Evolutionary conservation across 2,113 vertebrate genomes (phyloP), one percentile per base, ranked within the genome.

Genomic region (Struthidea cinerea): DNA sequence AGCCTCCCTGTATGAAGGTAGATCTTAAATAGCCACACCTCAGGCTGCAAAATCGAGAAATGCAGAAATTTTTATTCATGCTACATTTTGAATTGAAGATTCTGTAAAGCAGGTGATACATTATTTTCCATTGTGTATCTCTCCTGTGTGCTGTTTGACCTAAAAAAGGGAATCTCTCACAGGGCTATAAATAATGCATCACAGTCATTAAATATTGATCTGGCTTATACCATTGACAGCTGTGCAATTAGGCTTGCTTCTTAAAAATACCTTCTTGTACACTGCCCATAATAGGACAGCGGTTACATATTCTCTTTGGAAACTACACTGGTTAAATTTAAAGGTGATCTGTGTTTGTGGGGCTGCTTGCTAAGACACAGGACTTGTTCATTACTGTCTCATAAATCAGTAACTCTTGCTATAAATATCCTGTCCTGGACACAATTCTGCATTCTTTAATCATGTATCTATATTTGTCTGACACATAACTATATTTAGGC

Each of bases 171-270:
- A 96, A 86, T 96, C 74, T 97, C 97, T 96, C 87, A 49, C 68
- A 90, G 94, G 89, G 68, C 84, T 94, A 97, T 98, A 97, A 98
- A 98, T 98, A 98, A 98, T 98, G 84, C 91, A 98, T 90, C 82
- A 74, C 4, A 97, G 89, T 96, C 92, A 98, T 98, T 97, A 98
- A 97, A 97, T 98, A 98, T 98, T 98, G 98, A 98, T 97, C 95
- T 75, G 70, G 81, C 65, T 97, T 96, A 91, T 97, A 96, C 86
- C 96, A 97, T 96, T 96, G 70, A 96, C 97, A 94, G 93, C 84
- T 97, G 79, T 14, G 52, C 83, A 98, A 93, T 96, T 97, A 97
- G 76, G 53, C 92, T 94, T 95, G 74, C 80, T 92, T 83, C 93
- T 89, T 70, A 84, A 96, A 96, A 95, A 96, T 42, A 96, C 73